Evolutionary conservation across 1,140 invertebrate species (phyloP).

Genomic region (Vanessa tameamea): DNA sequence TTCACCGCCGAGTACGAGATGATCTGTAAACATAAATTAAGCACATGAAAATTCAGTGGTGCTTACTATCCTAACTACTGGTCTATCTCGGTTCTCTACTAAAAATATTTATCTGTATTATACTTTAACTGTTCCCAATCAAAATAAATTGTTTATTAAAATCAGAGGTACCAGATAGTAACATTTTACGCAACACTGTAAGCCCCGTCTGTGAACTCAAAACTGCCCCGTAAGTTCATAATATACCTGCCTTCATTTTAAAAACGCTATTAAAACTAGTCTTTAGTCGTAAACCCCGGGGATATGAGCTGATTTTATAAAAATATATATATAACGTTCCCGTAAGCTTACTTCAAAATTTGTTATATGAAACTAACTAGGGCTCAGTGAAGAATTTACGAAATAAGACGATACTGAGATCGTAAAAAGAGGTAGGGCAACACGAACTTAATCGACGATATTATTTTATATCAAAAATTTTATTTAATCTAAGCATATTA

Average conservation of each 20-base stretch:
- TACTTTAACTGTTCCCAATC: no score
- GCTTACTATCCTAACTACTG: no score
- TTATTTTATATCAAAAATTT: not conserved
- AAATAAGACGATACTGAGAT: conserved; percentile 20
- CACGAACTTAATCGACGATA: not conserved
- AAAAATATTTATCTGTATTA: no score
- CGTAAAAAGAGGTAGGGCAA: conserved; percentile 20
- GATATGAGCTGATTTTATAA: conserved; percentile 33
- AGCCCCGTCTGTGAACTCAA: not conserved
- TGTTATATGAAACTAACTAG: conserved; percentile 23
- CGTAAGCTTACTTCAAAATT: conserved; percentile 22
- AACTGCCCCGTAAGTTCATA: conserved; percentile 15
- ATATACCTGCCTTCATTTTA: conserved; percentile 26
- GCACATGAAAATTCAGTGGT: no score
- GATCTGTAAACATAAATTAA: no score
- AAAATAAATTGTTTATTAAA: no score
- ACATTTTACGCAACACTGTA: conserved; percentile 5
- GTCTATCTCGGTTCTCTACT: no score
- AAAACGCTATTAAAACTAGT: conserved; percentile 25
- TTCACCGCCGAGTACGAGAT: no score
- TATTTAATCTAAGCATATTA: conserved; percentile 3
- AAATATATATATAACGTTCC: conserved; percentile 28
- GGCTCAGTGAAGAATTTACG: conserved; percentile 13
- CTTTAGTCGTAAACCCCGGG: conserved; percentile 10
- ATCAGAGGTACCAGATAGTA: not conserved